These are phyloP conservation scores for Calliscelio sp. DNA, from an alignment of 2,888 invertebrate species.

Conservation along the genomic window DNA sequence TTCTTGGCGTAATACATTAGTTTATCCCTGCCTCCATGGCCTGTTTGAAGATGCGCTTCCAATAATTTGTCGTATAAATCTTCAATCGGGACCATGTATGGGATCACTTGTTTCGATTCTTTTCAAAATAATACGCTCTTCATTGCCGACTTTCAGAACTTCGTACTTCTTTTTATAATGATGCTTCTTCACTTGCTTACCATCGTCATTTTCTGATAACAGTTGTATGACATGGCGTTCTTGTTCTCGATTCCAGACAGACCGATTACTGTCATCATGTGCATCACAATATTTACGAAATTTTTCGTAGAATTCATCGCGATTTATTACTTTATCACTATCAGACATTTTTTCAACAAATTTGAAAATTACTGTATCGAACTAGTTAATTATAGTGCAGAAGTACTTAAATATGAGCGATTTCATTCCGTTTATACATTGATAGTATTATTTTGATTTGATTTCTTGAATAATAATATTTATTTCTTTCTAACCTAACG, in stretches of 20 bases:
- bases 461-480: too few species aligned
- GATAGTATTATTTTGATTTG: too few species aligned
- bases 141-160: conserved; percentile 22
- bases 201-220: neutral
- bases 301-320: conserved; percentile 15
- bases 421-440: too few species aligned
- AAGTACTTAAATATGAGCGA: too few species aligned
- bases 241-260: conserved; percentile 13
- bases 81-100: neutral
- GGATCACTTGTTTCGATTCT: neutral
- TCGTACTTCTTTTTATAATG: conserved; percentile 30
- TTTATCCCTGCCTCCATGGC: conserved; percentile 73
- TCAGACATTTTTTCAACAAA: neutral
- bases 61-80: neutral
- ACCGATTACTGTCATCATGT: conserved; percentile 14
- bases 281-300: neutral
- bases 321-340: neutral
- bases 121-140: conserved; percentile 21
- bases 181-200: neutral
- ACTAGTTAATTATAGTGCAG: too few species aligned
- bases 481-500: too few species aligned
- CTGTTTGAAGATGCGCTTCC: conserved; percentile 47
- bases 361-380: neutral
- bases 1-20: conserved; percentile 57
- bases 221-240: neutral